Evolutionary conservation across 2,113 vertebrate species (phyloP), one percentile per base, ranked within the genome.

Genomic region (Cyphomyrus plagiostoma): DNA sequence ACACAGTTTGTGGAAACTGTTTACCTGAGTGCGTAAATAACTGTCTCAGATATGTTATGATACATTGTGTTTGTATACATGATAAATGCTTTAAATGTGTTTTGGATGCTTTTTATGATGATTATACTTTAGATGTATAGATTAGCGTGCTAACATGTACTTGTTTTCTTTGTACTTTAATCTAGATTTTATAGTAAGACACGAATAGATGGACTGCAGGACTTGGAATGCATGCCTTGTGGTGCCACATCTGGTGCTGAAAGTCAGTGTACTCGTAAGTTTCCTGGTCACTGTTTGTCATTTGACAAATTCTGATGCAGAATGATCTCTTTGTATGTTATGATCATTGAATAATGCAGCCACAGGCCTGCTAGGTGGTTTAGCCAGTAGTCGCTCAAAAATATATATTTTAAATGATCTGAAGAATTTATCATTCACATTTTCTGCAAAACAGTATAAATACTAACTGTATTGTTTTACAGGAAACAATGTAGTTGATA

Each of bases 121-220:
- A 49, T 74, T 88, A 46, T 23, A 2, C 42, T 26, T 48, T 2
- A 35, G 42, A 19, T 30, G 53, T 49, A 39, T 13, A 46, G 11
- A 56, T 42, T 30, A 21, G 62, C 84, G 4, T 30, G 21, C 50
- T 5, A 15, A 46, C 26, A n/a, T 85, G 13, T 89, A 35, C 74
- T 62, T 89, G 23, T 89, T 46, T 45, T 88, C 21, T 62, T 58
- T 17, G 21, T 70, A 49, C 19, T 13, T 26, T 9, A 46, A 19
- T 89, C n/a, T 92, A 97, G 96, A 83, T 97, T 96, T 92, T 97
- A 97, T 93, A 94, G 94, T 91, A 97, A 97, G 91, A 95, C 92
- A 0, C 92, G 95, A 56, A 93, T 97, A 91, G 96, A 96, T n/a
- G 96, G 96, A 87, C 92, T 94, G 80, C 95, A 95, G 93, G 97